These are phyloP conservation scores for Nasonia oneida DNA, from an alignment of 2,888 invertebrate genomes.

Conservation along the genomic window DNA sequence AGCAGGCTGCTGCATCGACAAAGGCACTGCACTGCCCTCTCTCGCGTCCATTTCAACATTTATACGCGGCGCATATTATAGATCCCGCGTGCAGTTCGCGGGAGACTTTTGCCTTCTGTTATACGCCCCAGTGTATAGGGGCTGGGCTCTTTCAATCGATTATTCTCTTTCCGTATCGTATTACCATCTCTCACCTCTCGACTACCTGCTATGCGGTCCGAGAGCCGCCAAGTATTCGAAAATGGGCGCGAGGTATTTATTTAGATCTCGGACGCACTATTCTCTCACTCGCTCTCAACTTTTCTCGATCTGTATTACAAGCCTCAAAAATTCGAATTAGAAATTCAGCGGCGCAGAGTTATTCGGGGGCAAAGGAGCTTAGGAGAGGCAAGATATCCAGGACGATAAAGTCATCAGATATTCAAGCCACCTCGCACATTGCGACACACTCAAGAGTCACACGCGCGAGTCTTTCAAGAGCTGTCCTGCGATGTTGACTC, in stretches of 20 bases:
- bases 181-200: conserved; percentile 28
- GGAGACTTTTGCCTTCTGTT: conserved; percentile 24
- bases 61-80: neutral
- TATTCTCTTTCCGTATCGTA: conserved; percentile 23
- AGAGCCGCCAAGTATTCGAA: neutral
- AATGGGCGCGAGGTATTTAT: conserved; percentile 3
- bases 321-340: neutral
- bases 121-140: neutral
- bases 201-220: neutral
- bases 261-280: neutral
- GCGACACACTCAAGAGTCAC: neutral
- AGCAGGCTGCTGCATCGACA: conserved; percentile 14
- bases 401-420: neutral
- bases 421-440: neutral
- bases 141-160: conserved; percentile 18
- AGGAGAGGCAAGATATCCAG: neutral
- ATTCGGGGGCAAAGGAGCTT: neutral
- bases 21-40: conserved; percentile 4
- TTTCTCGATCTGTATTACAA: neutral
- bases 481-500: too few species aligned
- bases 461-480: neutral
- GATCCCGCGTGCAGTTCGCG: neutral
- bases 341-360: neutral
- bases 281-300: neutral
- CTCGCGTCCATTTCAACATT: conserved; percentile 34